Evolutionary conservation across 23 tunicate genomes (phyloP).

Genomic region (Halocynthia aurantium): DNA sequence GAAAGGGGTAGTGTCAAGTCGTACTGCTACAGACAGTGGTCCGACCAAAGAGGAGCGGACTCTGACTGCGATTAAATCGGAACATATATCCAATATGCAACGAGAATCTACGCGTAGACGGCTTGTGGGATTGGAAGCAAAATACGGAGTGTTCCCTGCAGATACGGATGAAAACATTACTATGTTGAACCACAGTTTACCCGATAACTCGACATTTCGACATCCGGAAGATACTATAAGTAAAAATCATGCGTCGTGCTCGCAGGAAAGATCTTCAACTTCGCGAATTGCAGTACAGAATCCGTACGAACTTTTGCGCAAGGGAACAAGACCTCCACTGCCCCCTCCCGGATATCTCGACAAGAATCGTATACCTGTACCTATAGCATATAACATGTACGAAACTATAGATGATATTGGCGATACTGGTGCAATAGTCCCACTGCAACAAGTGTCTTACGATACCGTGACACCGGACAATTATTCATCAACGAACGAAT

Average conservation of each 20-base stretch:
- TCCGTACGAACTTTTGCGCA: background rate
- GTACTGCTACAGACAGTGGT: background rate
- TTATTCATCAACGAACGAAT: background rate
- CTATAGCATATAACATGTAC: background rate
- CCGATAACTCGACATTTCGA: too few species aligned
- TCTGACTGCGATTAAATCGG: background rate
- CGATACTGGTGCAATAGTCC: too few species aligned
- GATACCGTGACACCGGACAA: slow-evolving; percentile 18
- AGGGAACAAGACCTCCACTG: slow-evolving; percentile 11
- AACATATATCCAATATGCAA: background rate
- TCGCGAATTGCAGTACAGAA: background rate
- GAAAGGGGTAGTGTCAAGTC: background rate
- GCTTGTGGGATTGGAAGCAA: background rate
- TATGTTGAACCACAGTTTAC: too few species aligned
- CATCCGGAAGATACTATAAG: background rate
- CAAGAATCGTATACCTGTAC: too few species aligned
- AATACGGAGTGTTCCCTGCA: background rate
- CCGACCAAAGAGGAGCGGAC: background rate
- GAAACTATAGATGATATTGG: slow-evolving; percentile 8
- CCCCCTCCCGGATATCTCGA: background rate
- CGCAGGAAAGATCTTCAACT: background rate
- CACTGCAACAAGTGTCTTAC: background rate
- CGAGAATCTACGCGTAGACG: slow-evolving; percentile 4
- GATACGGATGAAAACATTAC: background rate
- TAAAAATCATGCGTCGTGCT: background rate